A percentile compares a stretch with the other conserved stretches of the same genome.
Conservation (phyloP, 2,888 invertebrate genomes). For the Scaptomyza parva region DNA sequence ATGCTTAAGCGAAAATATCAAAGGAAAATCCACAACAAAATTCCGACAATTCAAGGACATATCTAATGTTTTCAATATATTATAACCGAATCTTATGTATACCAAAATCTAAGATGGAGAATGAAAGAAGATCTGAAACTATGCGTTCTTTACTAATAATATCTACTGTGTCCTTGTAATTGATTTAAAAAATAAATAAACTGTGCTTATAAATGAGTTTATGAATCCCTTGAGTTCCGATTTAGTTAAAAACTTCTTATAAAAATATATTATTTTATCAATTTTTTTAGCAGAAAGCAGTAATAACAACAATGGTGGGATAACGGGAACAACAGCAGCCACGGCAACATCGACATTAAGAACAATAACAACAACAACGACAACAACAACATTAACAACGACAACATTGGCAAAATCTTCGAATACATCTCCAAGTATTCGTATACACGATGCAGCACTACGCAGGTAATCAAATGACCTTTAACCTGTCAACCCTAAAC, state of each 20-base stretch:
- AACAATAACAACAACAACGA: slow-evolving; percentile 30
- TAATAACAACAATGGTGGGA: slow-evolving; percentile 58
- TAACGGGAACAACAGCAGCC: slow-evolving; percentile 27
- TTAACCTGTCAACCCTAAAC: neutral
- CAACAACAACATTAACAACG: slow-evolving; percentile 50
- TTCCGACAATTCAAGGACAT: no score
- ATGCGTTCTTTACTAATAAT: no score
- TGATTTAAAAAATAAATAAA: no score
- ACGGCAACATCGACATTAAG: slow-evolving; percentile 21
- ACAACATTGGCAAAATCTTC: slow-evolving; percentile 48
- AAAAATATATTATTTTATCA: neutral
- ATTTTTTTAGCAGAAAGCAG: slow-evolving; percentile 42
- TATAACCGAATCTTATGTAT: no score
- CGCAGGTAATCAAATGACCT: slow-evolving; percentile 56
- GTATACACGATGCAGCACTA: slow-evolving; percentile 62
- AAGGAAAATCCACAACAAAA: no score
- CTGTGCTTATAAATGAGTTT: no score
- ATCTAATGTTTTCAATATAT: no score
- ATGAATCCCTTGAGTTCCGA: no score
- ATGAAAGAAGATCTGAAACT: no score
- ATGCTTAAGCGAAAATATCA: no score
- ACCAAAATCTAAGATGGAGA: no score
- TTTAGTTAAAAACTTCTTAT: neutral
- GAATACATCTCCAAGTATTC: slow-evolving; percentile 58
- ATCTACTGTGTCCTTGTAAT: no score